Conservation (phyloP, 2,888 invertebrate genomes). For the Lagria hirta region DNA sequence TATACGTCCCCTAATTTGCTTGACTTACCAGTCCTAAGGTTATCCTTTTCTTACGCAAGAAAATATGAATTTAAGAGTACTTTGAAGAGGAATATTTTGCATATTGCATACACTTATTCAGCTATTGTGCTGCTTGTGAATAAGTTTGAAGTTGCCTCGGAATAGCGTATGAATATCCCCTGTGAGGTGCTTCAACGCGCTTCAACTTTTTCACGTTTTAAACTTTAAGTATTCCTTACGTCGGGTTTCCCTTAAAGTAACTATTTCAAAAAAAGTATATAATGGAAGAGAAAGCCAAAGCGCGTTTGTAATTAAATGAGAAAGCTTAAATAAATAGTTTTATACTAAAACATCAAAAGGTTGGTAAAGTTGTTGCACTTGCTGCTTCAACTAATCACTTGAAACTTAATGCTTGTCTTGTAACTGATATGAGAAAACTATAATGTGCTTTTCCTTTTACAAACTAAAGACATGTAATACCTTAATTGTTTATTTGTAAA, state of each 20-base stretch:
- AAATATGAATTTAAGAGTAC: conserved; percentile 33
- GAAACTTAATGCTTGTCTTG: no score
- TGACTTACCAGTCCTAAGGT: conserved; percentile 7
- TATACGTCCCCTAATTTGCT: conserved; percentile 8
- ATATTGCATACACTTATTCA: conserved; percentile 38
- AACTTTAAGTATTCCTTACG: conserved; percentile 12
- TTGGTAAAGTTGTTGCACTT: no score
- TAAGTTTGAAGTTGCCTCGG: conserved; percentile 33
- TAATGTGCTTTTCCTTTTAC: conserved; percentile 28
- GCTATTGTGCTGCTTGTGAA: conserved; percentile 36
- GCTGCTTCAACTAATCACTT: no score
- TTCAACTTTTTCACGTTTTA: conserved; percentile 26
- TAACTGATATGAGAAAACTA: conserved; percentile 28
- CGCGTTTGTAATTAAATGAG: conserved; percentile 5
- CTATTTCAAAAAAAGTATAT: conserved; percentile 6
- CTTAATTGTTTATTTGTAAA: conserved; percentile 22
- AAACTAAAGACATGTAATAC: conserved; percentile 36
- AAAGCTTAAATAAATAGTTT: no score
- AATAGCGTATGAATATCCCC: conserved; percentile 31
- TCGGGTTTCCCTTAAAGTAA: conserved; percentile 1
- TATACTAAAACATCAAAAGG: no score
- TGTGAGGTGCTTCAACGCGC: conserved; percentile 18
- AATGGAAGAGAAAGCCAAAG: neutral
- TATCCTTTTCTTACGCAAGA: conserved; percentile 19
- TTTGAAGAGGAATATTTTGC: conserved; percentile 39